A percentile compares a stretch with the other conserved stretches of the same genome.
These are phyloP conservation scores for Acipenser oxyrinchus DNA, from an alignment of 2,797 vertebrate genomes.

Conservation along the genomic window DNA sequence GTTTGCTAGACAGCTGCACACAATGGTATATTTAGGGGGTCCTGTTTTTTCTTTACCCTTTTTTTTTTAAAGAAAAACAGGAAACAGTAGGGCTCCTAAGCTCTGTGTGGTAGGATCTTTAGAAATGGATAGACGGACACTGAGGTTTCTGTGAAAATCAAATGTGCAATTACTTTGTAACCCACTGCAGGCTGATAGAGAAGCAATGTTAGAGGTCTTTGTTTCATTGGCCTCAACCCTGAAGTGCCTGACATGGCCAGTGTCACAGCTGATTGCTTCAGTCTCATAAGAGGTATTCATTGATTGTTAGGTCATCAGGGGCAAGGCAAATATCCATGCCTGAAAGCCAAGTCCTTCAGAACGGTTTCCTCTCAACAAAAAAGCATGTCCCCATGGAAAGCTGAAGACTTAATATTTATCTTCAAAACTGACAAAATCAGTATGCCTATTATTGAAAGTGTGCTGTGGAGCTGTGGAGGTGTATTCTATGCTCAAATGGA, in stretches of 20 bases:
- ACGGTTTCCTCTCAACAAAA: neutral
- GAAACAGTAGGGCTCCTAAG: too few relatives aligned
- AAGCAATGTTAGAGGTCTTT: slow-evolving; percentile 2
- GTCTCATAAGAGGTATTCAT: neutral
- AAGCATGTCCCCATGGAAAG: neutral
- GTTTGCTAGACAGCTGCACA: too few relatives aligned
- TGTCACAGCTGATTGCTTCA: neutral
- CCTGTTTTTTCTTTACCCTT: too few relatives aligned
- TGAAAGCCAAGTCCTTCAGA: neutral
- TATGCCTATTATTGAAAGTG: too few relatives aligned
- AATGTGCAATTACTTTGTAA: neutral
- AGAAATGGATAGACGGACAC: neutral
- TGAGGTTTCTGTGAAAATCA: neutral
- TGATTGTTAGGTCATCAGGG: neutral
- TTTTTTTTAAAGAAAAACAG: too few relatives aligned
- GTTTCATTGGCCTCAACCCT: too few relatives aligned
- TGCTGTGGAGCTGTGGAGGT: too few relatives aligned
- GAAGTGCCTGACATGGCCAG: neutral
- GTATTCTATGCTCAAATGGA: too few relatives aligned
- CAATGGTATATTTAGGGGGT: too few relatives aligned
- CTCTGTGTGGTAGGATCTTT: neutral
- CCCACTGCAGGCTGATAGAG: slow-evolving; percentile 4
- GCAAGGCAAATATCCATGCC: neutral
- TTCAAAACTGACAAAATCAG: too few relatives aligned
- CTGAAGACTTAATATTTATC: too few relatives aligned